phyloP scores from a whole-genome alignment of 2,797 vertebrate species.

The Mareca strepera region DNA sequence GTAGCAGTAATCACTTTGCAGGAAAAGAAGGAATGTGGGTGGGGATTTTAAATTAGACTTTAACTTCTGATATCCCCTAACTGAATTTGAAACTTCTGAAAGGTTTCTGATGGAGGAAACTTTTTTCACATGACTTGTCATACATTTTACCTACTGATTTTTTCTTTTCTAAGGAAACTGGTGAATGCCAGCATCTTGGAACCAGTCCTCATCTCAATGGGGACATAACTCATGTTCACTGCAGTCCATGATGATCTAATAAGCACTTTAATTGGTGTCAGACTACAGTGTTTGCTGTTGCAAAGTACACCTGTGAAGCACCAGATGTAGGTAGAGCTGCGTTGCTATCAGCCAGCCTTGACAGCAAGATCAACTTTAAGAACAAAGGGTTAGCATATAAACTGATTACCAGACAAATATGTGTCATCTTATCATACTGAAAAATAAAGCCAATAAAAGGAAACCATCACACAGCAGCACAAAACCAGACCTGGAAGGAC shows the following conservation, averaged over 20 bases:
- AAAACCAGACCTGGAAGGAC: neutral
- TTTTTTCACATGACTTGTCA: neutral
- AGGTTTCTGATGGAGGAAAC: neutral
- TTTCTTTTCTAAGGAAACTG: conserved; percentile 1
- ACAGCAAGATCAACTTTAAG: neutral
- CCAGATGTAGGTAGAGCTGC: neutral
- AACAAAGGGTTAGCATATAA: neutral
- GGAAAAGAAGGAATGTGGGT: neutral
- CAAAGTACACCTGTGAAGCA: neutral
- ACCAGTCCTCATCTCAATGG: neutral
- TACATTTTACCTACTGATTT: neutral
- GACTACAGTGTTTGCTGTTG: neutral
- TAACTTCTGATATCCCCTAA: neutral
- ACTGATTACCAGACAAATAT: neutral
- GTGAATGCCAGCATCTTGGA: neutral
- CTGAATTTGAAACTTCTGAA: conserved; percentile 17
- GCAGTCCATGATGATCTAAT: neutral
- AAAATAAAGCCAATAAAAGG: neutral
- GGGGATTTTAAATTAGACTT: conserved; percentile 34
- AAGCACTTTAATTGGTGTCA: neutral
- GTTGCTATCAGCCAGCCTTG: neutral
- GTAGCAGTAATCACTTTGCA: neutral
- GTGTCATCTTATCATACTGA: neutral
- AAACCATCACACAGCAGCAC: neutral
- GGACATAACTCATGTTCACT: neutral